Base-by-base conservation (phyloP, 2,113 vertebrate species). In the Lynx canadensis region DNA sequence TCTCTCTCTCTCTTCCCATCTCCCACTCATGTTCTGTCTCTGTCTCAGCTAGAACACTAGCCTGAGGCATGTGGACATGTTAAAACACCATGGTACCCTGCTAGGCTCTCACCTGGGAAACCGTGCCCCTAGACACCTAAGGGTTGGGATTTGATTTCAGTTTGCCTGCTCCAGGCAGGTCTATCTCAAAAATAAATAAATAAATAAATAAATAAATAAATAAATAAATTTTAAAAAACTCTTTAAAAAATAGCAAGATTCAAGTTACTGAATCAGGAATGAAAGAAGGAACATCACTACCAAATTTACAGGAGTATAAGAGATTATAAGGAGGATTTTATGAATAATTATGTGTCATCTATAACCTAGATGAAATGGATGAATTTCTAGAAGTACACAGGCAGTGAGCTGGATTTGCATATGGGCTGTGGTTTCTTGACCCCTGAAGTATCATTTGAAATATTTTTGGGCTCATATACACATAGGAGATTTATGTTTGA, bases 301-400 rank as follows among this genome's bases (percentile, higher is more conserved):
- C 45, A 86, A 91, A 55, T 48, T 82, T 92, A 68, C 3, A 86
- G 38, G 63, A 91, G 68, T 80, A 55, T n/a, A 78, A 80, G 21
- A 18, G 31, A 89, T 57, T 18, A 48, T 33, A 52, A 41, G 15
- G 5, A 65, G 7, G 25, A 11, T 45, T 57, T 83, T 82, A 45
- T 76, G 8, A 88, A 91, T 88, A 87, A 57, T 60, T 81, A 0
- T 31, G 38, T 63, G n/a, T 69, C 16, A 45, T 33, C 21, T 78
- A 63, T 78, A 83, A 88, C 15, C 2, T 48, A 83, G 5, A 55
- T 91, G 68, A 91, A 63, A 55, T 36, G 45, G 19, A 74, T 31
- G 76, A 81, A 76, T 91, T 76, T 29, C 60, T 71, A 69, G 52
- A 89, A 88, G 52, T 13, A 85, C 3, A 45, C 45, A 45, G 45